Evolutionary conservation across 2,113 vertebrate genomes (phyloP).

Genomic region (Euleptes europaea): DNA sequence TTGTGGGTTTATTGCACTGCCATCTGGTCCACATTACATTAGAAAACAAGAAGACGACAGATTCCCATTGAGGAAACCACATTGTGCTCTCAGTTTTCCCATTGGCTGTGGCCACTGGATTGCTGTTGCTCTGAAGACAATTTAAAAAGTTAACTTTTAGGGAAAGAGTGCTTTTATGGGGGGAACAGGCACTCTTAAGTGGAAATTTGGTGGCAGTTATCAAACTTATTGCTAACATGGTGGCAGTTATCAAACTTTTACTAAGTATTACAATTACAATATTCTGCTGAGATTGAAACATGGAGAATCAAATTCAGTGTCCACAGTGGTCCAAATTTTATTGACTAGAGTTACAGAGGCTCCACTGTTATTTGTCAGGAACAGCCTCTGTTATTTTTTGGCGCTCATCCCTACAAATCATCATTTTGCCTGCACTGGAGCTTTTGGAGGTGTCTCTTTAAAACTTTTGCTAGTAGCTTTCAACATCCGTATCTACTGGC

Average conservation of each 20-base stretch:
- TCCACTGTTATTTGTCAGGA: not conserved
- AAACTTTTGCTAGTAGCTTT: not conserved
- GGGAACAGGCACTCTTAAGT: not conserved
- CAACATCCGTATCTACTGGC: not conserved
- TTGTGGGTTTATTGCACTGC: constrained; percentile 45
- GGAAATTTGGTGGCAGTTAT: not conserved
- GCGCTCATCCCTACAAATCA: not conserved
- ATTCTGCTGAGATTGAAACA: not conserved
- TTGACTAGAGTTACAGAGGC: not conserved
- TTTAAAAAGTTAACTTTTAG: not conserved
- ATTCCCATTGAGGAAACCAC: constrained; percentile 50
- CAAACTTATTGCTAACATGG: too few relatives aligned
- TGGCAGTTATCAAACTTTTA: not conserved
- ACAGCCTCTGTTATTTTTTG: not conserved
- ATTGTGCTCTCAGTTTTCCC: not conserved
- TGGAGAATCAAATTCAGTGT: not conserved
- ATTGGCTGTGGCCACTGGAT: constrained; percentile 5
- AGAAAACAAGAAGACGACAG: constrained; percentile 43
- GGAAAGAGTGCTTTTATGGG: not conserved
- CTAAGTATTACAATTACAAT: not conserved
- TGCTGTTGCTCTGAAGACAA: not conserved
- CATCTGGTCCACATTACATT: constrained; percentile 59
- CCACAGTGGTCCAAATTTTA: not conserved
- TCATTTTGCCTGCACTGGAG: not conserved
- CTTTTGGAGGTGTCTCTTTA: constrained; percentile 24